These are phyloP conservation scores for Rhombomys opimus DNA, from an alignment of 2,113 vertebrate genomes.

Conservation along the genomic window DNA sequence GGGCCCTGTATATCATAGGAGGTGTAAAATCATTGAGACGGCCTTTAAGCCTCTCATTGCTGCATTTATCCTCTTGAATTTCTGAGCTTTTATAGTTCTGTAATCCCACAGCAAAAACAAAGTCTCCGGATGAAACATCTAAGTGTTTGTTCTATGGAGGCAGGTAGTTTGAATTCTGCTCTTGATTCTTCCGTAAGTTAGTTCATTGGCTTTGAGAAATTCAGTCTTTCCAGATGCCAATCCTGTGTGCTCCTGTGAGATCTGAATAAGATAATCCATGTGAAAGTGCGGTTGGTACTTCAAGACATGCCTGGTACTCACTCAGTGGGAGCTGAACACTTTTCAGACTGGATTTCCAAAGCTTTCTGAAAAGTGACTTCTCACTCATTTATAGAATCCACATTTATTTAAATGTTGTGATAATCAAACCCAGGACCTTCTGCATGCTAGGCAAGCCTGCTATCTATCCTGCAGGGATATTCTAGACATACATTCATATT, in stretches of 20 bases:
- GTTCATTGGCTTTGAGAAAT: conserved; percentile 39
- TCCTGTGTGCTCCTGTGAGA: neutral
- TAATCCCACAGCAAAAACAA: neutral
- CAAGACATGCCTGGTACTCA: neutral
- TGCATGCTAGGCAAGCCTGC: neutral
- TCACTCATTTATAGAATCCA: neutral
- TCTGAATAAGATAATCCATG: neutral
- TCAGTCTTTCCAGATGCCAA: neutral
- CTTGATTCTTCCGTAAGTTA: conserved; percentile 51
- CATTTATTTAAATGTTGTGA: neutral
- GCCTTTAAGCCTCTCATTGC: neutral
- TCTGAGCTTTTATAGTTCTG: neutral
- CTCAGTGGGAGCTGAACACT: neutral
- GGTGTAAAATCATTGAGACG: neutral
- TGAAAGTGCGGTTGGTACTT: neutral
- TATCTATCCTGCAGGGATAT: neutral
- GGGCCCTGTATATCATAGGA: neutral
- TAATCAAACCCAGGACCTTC: neutral
- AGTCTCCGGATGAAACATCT: conserved; percentile 27
- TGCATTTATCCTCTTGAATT: neutral
- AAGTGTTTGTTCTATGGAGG: conserved; percentile 16
- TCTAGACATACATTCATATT: neutral
- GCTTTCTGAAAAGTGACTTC: neutral
- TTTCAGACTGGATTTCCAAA: conserved; percentile 12
- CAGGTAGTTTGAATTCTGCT: neutral